Base-by-base conservation (phyloP, 2,113 vertebrate species). In the Rhipidura dahli region DNA sequence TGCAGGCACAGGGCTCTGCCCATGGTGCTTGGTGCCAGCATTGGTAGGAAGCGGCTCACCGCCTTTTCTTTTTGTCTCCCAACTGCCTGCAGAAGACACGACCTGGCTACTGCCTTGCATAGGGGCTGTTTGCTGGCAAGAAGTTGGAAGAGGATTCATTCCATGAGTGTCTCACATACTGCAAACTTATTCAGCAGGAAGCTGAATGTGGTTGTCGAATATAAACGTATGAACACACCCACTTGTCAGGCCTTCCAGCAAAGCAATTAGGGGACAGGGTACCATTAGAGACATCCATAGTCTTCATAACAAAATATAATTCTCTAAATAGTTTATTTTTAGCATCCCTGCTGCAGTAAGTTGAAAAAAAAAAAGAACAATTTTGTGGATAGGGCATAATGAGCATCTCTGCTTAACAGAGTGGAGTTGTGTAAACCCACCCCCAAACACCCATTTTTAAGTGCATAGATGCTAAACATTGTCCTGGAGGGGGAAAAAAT, bases 11-110 rank as follows among this genome's bases (percentile, higher is more conserved):
- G 37, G 13, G 9, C 8, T n/a, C 71, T 66, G 20, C 45, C 45
- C 14, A 0, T 1, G 3, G 50, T 1, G 0, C 3, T 2, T 0
- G 0, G 15, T 37, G 31, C 15, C 40, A n/a, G 13, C 31, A 2
- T 4, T 4, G 4, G 44, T 4, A 12, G 18, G 26, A 80, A 73
- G 64, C 1, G 10, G 35, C 4, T 65, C 37, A 20, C 13, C 0
- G 0, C 22, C 15, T 42, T 51, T 21, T 24, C 5, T 4, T 7
- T 2, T 1, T 9, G 18, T 37, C 33, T n/a, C 30, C 45, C 56
- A 79, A 0, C 7, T 18, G 6, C 44, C 49, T 71, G 22, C 24
- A 75, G 53, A 79, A 68, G 24, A 21, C 10, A 8, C 27, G 44
- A 0, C 33, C 11, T 33, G 28, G 19, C 47, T 19, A 13, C 9